phyloP scores from a whole-genome alignment of 2,888 invertebrate species.

The Standfussiana lucernea region DNA sequence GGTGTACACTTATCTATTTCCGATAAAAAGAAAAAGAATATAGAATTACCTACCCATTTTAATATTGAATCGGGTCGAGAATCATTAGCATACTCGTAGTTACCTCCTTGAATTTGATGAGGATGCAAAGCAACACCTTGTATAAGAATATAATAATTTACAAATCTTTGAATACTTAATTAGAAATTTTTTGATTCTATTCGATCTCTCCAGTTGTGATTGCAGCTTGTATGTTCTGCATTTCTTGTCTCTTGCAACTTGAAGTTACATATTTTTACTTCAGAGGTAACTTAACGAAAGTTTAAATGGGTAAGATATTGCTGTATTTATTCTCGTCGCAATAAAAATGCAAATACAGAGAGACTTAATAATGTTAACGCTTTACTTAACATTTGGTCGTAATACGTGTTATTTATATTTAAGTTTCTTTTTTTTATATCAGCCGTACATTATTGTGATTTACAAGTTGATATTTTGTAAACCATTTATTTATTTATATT shows the following conservation, averaged over 20 bases:
- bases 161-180: no score
- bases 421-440: not conserved
- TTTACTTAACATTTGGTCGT: not conserved
- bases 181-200: conserved; percentile 8
- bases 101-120: no score
- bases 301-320: conserved; percentile 33
- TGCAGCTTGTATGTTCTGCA: not conserved
- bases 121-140: no score
- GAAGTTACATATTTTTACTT: conserved; percentile 9
- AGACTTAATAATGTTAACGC: conserved; percentile 6
- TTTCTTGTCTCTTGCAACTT: not conserved
- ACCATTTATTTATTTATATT: not conserved
- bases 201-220: not conserved
- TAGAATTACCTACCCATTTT: no score
- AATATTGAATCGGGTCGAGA: no score
- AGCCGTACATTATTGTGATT: not conserved
- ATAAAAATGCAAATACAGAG: conserved; percentile 42
- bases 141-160: no score
- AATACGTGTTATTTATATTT: not conserved
- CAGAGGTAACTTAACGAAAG: conserved; percentile 34
- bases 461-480: not conserved
- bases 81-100: no score
- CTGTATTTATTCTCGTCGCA: conserved; percentile 25
- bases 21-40: no score
- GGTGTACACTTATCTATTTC: no score